Conservation (phyloP, 2,888 invertebrate species). For the Copidosoma aretas region DNA sequence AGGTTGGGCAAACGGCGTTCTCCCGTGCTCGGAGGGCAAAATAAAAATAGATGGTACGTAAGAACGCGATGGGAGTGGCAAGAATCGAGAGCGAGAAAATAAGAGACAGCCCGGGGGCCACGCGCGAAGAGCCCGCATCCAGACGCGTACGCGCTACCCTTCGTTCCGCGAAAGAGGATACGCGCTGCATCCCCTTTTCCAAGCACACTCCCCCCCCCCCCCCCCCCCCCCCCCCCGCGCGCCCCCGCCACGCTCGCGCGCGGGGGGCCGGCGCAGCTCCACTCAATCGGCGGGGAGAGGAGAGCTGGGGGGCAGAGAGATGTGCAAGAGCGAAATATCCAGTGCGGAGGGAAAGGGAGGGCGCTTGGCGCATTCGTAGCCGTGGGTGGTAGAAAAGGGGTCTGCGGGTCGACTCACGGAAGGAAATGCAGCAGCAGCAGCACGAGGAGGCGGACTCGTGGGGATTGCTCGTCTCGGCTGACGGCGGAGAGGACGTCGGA, state of each 20-base stretch:
- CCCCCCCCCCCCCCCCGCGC: neutral
- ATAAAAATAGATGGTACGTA: too few species aligned
- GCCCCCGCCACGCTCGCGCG: neutral
- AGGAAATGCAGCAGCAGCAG: neutral
- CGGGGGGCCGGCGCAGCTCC: neutral
- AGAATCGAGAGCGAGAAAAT: neutral
- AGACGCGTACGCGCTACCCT: constrained; percentile 9
- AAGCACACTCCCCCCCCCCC: neutral
- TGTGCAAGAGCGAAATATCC: neutral
- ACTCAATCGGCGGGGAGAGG: neutral
- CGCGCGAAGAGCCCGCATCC: neutral
- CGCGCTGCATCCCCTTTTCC: constrained; percentile 7
- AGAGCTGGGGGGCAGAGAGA: neutral
- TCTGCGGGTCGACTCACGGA: neutral
- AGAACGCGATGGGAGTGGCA: neutral
- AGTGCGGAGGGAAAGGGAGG: too few species aligned
- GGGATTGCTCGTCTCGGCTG: neutral
- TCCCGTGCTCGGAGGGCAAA: too few species aligned
- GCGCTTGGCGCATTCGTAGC: too few species aligned
- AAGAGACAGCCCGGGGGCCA: neutral
- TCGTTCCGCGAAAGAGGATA: constrained; percentile 35
- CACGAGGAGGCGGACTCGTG: neutral
- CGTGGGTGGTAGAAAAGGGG: constrained; percentile 13
- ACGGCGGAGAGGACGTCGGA: neutral
- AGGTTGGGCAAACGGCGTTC: too few species aligned